Evolutionary conservation across 2,888 invertebrate genomes (phyloP), one percentile per base, ranked within the genome.

Genomic region (Patella pellucida): DNA sequence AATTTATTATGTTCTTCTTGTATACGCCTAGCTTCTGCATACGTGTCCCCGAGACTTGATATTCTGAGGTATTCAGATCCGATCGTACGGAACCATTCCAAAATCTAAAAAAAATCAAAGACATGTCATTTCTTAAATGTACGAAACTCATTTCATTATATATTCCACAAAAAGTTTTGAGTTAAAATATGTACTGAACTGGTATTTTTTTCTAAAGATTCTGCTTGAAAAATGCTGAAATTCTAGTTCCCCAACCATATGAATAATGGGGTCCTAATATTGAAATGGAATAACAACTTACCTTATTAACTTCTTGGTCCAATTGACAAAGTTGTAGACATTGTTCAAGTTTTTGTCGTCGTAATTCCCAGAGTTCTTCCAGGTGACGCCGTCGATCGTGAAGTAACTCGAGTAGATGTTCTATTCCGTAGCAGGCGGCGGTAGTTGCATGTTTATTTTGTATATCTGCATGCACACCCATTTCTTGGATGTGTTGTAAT

Each of bases 291-390:
- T 12, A 68, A 31, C 3, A 31, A 50, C 75, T 71, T 73, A 91
- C 90, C 89, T 91, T 90, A 75, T 93, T 92, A 72, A 96, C 92
- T 89, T 95, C 96, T 70, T 93, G 93, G 71, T 95, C 95, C 56
- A 96, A 91, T 84, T 95, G 92, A 71, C 95, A 94, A 76, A 95
- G 91, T 56, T 95, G 95, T 78, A 95, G 91, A 85, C 95, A 95
- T 89, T 96, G 95, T 87, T 96, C 95, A 84, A 96, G 92, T 88
- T 95, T 94, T 11, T 93, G 93, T 90, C 95, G 95, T 82, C 95
- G 92, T 83, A 93, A 93, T 83, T 93, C 93, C 91, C 91, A 91
- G 78, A 92, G 86, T 72, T 91, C 92, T 89, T 96, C 96, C 78
- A 96, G 92, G 81, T 93, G 92, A 85, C 94, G 94, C 78, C 96